A percentile compares a stretch with the other conserved stretches of the same genome.
Conservation (phyloP, 1,140 invertebrate genomes). For the Brachionus plicatilis region DNA sequence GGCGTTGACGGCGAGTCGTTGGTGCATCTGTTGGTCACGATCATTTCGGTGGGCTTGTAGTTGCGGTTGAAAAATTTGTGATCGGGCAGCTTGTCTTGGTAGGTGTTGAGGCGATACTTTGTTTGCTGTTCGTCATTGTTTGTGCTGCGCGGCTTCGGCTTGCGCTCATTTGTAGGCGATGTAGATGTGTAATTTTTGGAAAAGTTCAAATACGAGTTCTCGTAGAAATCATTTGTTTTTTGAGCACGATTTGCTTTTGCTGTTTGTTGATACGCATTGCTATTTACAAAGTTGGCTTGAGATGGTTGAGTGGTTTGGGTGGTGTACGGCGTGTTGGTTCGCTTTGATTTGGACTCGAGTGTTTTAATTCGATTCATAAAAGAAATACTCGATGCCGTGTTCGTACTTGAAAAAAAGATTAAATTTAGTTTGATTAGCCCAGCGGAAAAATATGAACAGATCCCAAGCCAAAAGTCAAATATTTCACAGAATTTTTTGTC, state of each 20-base stretch:
- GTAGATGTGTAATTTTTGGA: not conserved
- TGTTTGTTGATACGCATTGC: not conserved
- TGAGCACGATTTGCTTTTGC: not conserved
- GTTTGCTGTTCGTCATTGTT: not conserved
- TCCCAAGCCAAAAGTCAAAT: not conserved
- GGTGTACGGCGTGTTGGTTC: not conserved
- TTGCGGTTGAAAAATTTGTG: slow-evolving; percentile 36
- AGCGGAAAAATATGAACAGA: not conserved
- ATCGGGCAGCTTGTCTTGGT: slow-evolving; percentile 26
- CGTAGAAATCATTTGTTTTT: slow-evolving; percentile 2
- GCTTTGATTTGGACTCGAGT: slow-evolving; percentile 1
- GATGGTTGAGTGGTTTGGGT: not conserved
- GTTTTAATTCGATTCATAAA: slow-evolving; percentile 25
- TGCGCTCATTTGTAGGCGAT: not conserved
- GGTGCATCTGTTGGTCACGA: not conserved
- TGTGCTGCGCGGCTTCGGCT: not conserved
- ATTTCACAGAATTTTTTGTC: not conserved
- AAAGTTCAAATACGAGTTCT: slow-evolving; percentile 26
- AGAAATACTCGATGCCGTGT: not conserved
- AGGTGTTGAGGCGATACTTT: not conserved
- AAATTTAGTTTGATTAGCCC: not conserved
- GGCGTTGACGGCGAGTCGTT: not conserved
- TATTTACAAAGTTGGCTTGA: slow-evolving; percentile 18
- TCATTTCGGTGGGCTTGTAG: not conserved
- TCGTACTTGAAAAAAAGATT: not conserved